These are phyloP conservation scores for Spea hammondii DNA, from an alignment of 2,797 vertebrate species.

Conservation along the genomic window DNA sequence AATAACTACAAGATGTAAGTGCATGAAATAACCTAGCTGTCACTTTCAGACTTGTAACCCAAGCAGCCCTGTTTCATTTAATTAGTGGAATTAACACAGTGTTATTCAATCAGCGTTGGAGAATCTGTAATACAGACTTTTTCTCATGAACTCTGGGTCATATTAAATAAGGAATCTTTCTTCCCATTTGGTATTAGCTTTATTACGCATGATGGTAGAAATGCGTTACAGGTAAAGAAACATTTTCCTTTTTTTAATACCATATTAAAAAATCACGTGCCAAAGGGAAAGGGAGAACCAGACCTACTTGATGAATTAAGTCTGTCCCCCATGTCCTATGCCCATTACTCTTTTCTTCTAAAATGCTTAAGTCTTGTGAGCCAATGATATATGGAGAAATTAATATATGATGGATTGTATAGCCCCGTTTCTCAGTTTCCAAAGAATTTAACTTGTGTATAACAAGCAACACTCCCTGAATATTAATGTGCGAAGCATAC, in stretches of 20 bases:
- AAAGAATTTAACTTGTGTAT: too few species aligned
- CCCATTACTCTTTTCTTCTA: too few species aligned
- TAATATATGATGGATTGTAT: too few species aligned
- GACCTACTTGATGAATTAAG: too few species aligned
- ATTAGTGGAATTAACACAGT: constrained; percentile 23
- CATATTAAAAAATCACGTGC: too few species aligned
- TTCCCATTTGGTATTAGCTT: not conserved
- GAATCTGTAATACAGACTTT: constrained; percentile 22
- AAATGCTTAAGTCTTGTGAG: too few species aligned
- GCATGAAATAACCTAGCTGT: constrained; percentile 1
- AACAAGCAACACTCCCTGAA: too few species aligned
- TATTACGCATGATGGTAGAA: not conserved
- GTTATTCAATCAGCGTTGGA: constrained; percentile 13
- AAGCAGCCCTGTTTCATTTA: constrained; percentile 26
- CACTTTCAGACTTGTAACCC: constrained; percentile 18
- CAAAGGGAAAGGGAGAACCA: too few species aligned
- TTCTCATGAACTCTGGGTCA: constrained; percentile 18
- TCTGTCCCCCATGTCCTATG: too few species aligned
- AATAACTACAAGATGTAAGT: constrained; percentile 19
- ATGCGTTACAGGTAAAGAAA: not conserved
- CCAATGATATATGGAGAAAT: too few species aligned
- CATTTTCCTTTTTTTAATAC: too few species aligned
- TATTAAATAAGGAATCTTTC: not conserved
- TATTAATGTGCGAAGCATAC: not conserved
- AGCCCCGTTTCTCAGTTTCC: too few species aligned